Evolutionary conservation across 1,140 invertebrate species (phyloP), one percentile per base, ranked within the genome.

Genomic region (Epicauta chinensis): DNA sequence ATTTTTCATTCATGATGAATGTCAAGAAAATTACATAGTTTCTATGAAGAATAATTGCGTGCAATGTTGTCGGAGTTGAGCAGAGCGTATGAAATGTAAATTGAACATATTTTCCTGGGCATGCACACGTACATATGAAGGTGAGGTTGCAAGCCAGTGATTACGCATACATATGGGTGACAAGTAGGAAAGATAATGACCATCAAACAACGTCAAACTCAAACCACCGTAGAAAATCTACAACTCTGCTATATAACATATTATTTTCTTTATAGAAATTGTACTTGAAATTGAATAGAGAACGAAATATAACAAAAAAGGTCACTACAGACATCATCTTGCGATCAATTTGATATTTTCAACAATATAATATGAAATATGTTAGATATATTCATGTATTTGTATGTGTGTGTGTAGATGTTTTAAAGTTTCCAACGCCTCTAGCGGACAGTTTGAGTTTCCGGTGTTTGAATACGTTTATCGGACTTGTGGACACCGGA

Each of bases 391-490:
- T 30, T 5, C 29, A 30, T 30, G 10, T 40, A 17, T 36, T 4
- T 46, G n/a, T 36, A 29, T 14, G 29, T 49, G 30, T 14, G 46
- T 49, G 12, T 34, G 35, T 48, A 48, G 36, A 48, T 32, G 31
- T 40, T 36, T 32, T 17, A 49, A 49, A 49, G 16, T 49, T 49
- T 36, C 16, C 16, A 36, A 16, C 52, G 57, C 61, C 61, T 65
- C 62, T 59, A 58, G 64, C 53, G 63, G 63, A 61, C 65, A 65
- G 68, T 70, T 68, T 63, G 58, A 57, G 64, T 62, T 67, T 70
- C 68, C 68, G 68, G 59, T 49, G 57, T 53, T 59, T 66, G 65
- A 67, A 64, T 60, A 59, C 65, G 64, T 65, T 69, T 69, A 66
- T 69, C 67, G 59, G 59, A 53, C 53, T 62, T 55, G 62, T 62